Evolutionary conservation across 2,888 invertebrate species (phyloP).

Genomic region (Nemotelus pantherinus): DNA sequence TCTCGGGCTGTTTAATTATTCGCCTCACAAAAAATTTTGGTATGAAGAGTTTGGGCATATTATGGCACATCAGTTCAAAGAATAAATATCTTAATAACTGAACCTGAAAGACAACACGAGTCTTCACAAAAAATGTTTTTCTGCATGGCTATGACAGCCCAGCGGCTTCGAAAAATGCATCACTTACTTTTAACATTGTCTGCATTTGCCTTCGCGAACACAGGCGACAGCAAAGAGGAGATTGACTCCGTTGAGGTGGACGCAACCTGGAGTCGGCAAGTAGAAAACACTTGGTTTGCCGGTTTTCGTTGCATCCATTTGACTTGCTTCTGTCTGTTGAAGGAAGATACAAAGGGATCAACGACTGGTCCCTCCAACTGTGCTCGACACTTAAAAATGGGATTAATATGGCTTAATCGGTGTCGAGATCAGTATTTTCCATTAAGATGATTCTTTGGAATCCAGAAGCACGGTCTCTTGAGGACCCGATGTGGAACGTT

Average conservation of each 20-base stretch:
- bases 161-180: no score
- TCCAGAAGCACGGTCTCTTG: slow-evolving; percentile 36
- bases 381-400: slow-evolving; percentile 40
- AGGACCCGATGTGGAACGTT: neutral
- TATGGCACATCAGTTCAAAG: no score
- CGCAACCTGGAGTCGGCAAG: neutral
- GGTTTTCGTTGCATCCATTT: slow-evolving; percentile 11
- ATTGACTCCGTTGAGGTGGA: neutral
- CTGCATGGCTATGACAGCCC: no score
- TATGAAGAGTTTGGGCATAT: no score
- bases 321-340: slow-evolving; percentile 15
- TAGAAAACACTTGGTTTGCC: neutral
- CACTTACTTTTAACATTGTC: neutral
- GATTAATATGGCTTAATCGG: slow-evolving; percentile 37
- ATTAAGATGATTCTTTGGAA: slow-evolving; percentile 38
- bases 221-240: neutral
- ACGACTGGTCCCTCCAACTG: slow-evolving; percentile 22
- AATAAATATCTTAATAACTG: no score
- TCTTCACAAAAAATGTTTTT: no score
- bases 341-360: slow-evolving; percentile 14
- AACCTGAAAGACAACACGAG: no score
- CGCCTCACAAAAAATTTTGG: no score
- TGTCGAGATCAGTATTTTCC: slow-evolving; percentile 39
- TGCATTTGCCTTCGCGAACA: slow-evolving; percentile 1
- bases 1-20: no score